Base-by-base conservation (phyloP, 1,140 invertebrate genomes). In the Elysia chlorotica region DNA sequence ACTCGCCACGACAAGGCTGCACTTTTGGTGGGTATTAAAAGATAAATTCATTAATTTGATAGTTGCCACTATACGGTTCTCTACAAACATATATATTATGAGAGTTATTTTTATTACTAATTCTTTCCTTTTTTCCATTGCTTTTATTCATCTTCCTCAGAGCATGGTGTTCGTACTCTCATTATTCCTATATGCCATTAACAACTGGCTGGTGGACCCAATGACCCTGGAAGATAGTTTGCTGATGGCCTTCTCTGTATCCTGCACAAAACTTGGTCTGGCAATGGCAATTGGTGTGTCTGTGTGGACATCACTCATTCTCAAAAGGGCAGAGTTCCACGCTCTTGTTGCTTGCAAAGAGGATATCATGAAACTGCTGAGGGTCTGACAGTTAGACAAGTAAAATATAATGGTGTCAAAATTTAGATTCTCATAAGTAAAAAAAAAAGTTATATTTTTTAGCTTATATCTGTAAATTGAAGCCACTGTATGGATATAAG, bases 291-390 rank as follows among this genome's bases (percentile, higher is more conserved):
- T 71, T 36, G 69, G 69, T 23, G 61, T 71, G 57, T 71, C 14
- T 5, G 2, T 71, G 35, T 71, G 69, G 69, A 71, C 59, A 31
- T 48, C 69, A 2, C 59, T 62, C 2, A 71, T 71, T 17, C 35
- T 71, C 57, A 71, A 71, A 25, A n/a, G 69, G 25, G 56, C 31
- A 48, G 69, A 71, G 37, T 63, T 62, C 21, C 59, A 71, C 38
- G 57, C 31, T 10, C 69, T 71, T 6, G 28, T 48, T 1, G 57
- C 57, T 2, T 62, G 57, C 33, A 71, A 71, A 53, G 69, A 71
- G 38, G 69, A 71, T 28, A 41, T 61, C 28, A 33, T 61, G 65
- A 73, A 63, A 66, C 23, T 73, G 33, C 23, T 57, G 21, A 23
- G 41, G 33, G 33, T 62, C 17, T 62, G 70, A 62, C 21, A 48